phyloP scores from a whole-genome alignment of 1,140 invertebrate species.

The Hypothenemus hampei region DNA sequence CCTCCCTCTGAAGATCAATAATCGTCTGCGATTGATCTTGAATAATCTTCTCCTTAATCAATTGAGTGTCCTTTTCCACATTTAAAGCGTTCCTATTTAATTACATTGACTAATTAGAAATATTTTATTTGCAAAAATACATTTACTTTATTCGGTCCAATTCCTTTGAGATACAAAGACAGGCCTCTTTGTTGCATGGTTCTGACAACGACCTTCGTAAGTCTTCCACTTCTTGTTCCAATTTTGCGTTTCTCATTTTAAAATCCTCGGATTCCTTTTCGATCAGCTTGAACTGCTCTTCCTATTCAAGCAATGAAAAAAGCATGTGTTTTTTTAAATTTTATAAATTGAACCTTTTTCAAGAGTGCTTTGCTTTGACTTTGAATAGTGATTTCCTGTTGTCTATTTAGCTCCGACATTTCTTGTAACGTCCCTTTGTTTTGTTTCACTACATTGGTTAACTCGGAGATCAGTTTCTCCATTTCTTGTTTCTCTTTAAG shows the following conservation, averaged over 20 bases:
- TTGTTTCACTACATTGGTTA: constrained; percentile 27
- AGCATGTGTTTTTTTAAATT: background rate
- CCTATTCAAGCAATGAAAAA: constrained; percentile 10
- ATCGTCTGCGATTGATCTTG: constrained; percentile 34
- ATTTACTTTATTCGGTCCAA: constrained; percentile 16
- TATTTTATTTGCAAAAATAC: background rate
- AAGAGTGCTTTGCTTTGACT: background rate
- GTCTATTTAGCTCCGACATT: constrained; percentile 31
- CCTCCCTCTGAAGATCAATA: constrained; percentile 23
- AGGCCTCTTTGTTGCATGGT: constrained; percentile 23
- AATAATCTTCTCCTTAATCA: constrained; percentile 37
- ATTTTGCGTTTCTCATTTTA: constrained; percentile 15
- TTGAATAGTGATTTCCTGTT: constrained; percentile 18
- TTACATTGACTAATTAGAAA: constrained; percentile 1
- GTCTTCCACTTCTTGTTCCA: constrained; percentile 28
- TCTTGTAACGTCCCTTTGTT: constrained; percentile 30
- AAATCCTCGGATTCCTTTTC: constrained; percentile 27
- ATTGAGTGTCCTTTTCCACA: constrained; percentile 29
- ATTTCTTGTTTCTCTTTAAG: constrained; percentile 27
- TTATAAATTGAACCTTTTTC: background rate
- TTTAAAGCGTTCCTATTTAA: constrained; percentile 25
- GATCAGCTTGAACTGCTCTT: constrained; percentile 27
- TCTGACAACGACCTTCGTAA: constrained; percentile 11
- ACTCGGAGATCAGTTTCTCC: constrained; percentile 27
- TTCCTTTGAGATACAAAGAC: constrained; percentile 18